These are phyloP conservation scores for Xiphorhynchus elegans DNA, from an alignment of 2,113 vertebrate species.

Conservation along the genomic window DNA sequence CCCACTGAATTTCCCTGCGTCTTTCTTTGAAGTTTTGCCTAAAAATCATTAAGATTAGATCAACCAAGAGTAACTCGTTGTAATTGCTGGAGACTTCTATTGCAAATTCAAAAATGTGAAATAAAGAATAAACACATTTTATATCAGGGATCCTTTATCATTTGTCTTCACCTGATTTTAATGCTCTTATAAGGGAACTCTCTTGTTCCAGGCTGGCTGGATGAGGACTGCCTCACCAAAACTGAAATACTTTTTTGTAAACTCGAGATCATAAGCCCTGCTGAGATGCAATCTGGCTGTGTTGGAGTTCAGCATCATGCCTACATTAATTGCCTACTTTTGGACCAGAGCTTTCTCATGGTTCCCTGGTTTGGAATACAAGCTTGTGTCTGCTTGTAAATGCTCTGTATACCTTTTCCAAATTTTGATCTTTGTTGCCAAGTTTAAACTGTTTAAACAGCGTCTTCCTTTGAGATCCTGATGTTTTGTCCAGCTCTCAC, in stretches of 20 bases:
- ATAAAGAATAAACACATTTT: not conserved
- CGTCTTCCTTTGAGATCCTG: not conserved
- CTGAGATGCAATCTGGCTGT: not conserved
- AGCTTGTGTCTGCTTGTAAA: not conserved
- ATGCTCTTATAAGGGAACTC: not conserved
- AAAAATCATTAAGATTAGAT: not conserved
- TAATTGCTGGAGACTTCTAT: not conserved
- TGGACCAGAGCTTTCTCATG: not conserved
- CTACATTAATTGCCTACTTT: not conserved
- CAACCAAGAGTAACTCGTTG: not conserved
- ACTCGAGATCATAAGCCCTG: rapidly evolving
- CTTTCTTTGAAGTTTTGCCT: not conserved
- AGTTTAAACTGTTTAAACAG: not conserved
- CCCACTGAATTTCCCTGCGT: not conserved
- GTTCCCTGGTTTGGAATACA: not conserved
- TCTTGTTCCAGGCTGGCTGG: not conserved
- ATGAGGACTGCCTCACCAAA: not conserved
- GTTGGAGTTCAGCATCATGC: not conserved
- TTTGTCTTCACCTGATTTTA: not conserved
- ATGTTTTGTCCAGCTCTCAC: not conserved
- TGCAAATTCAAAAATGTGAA: not conserved
- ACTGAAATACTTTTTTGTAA: not conserved
- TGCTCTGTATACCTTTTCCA: not conserved
- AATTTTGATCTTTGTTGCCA: not conserved
- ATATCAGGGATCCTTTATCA: not conserved